Evolutionary conservation across 2,113 vertebrate genomes (phyloP).

Genomic region (Chlorocebus sabaeus): DNA sequence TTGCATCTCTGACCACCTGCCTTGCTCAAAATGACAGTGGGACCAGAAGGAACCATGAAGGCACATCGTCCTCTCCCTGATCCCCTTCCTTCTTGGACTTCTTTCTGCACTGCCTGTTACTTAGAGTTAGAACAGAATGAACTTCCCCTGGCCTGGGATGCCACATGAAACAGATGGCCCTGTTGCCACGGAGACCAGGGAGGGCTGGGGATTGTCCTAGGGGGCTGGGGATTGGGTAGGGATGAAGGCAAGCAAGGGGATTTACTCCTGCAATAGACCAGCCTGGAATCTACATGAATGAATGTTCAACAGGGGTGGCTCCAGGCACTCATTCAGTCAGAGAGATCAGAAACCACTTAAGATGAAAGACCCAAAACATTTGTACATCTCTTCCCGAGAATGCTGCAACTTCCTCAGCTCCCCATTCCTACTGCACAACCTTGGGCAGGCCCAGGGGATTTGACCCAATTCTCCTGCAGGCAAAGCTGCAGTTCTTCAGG

Average conservation of each 20-base stretch:
- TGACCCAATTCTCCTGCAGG: background rate
- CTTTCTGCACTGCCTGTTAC: background rate
- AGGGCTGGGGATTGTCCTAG: slow-evolving; percentile 9
- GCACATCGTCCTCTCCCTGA: too few relatives aligned
- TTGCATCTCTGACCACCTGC: background rate
- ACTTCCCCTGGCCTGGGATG: slow-evolving; percentile 60
- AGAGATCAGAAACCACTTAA: slow-evolving; percentile 62
- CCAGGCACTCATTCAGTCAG: slow-evolving; percentile 57
- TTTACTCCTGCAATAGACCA: slow-evolving; percentile 51
- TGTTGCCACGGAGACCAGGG: slow-evolving; percentile 59
- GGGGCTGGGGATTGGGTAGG: background rate
- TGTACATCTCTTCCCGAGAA: background rate
- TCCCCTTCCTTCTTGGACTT: background rate
- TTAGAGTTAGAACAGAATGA: slow-evolving; percentile 36
- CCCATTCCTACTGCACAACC: background rate
- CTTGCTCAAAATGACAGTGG: background rate
- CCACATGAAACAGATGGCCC: slow-evolving; percentile 57
- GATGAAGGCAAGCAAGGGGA: slow-evolving; percentile 37
- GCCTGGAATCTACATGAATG: slow-evolving; percentile 53
- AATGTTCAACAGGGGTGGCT: slow-evolving; percentile 62
- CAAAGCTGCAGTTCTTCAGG: background rate
- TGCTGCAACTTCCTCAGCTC: background rate
- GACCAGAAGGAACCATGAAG: background rate
- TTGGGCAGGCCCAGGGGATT: background rate
- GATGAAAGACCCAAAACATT: slow-evolving; percentile 46